A percentile compares a stretch with the other conserved stretches of the same genome.
These are phyloP conservation scores for Doris montereyensis DNA, from an alignment of 2,888 invertebrate species.

Conservation along the genomic window DNA sequence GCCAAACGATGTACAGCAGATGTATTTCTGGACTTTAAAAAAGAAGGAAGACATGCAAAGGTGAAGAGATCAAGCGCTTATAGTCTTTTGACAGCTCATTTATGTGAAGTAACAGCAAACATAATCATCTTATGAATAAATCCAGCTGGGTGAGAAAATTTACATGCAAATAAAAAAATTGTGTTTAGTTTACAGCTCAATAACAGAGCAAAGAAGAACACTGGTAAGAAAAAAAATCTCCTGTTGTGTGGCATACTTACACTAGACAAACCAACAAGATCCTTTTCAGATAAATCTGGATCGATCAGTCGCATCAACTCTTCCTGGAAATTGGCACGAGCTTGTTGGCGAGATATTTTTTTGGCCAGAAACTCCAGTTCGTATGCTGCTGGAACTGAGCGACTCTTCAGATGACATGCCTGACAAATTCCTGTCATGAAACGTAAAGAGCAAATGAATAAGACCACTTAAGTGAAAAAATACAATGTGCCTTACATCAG, in stretches of 20 bases:
- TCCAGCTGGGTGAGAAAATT: too few species aligned
- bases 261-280: slow-evolving; percentile 49
- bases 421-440: slow-evolving; percentile 57
- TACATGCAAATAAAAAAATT: not conserved
- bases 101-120: too few species aligned
- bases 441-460: too few species aligned
- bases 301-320: slow-evolving; percentile 90
- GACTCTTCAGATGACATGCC: slow-evolving; percentile 68
- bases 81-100: too few species aligned
- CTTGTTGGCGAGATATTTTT: slow-evolving; percentile 47
- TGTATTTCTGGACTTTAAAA: slow-evolving; percentile 10
- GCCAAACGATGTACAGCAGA: slow-evolving; percentile 4
- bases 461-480: too few species aligned
- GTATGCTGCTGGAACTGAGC: too few species aligned
- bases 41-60: too few species aligned
- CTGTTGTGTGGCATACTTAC: slow-evolving; percentile 40
- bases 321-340: slow-evolving; percentile 80
- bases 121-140: too few species aligned
- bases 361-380: slow-evolving; percentile 58
- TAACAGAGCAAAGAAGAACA: not conserved
- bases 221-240: too few species aligned
- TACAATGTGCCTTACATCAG: too few species aligned
- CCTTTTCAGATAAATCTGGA: slow-evolving; percentile 72
- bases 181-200: not conserved
- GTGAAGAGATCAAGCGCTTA: too few species aligned